Conservation (phyloP, 2,888 invertebrate species). For the Dinocampus coccinellae region DNA sequence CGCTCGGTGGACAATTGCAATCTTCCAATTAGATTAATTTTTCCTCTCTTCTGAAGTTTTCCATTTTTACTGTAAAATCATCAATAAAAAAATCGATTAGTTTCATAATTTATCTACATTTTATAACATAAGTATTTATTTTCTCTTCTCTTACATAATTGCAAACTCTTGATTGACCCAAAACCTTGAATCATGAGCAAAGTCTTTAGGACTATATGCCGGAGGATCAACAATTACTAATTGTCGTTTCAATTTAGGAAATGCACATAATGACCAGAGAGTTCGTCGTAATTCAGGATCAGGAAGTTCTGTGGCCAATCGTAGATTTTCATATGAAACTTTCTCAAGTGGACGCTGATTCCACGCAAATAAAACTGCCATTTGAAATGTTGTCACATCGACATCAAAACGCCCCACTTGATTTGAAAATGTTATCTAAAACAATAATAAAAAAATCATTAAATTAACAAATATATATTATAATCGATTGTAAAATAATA, state of each 20-base stretch:
- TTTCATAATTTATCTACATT: slow-evolving; percentile 1
- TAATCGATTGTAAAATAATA: not conserved
- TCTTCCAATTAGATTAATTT: slow-evolving; percentile 95
- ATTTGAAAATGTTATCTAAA: slow-evolving; percentile 91
- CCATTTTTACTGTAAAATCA: slow-evolving; percentile 84
- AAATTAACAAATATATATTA: not conserved
- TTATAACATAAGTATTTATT: not conserved
- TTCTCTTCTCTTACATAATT: slow-evolving; percentile 72
- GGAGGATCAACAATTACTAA: slow-evolving; percentile 85
- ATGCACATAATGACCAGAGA: slow-evolving; percentile 94
- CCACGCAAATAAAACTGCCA: slow-evolving; percentile 99
- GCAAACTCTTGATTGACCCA: slow-evolving; percentile 99
- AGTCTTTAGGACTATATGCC: slow-evolving; percentile 92
- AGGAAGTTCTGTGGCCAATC: slow-evolving; percentile 96
- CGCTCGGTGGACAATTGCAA: slow-evolving; percentile 95
- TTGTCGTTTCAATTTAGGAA: slow-evolving; percentile 96
- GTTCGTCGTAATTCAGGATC: slow-evolving; percentile 95
- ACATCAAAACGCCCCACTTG: slow-evolving; percentile 94
- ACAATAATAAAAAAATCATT: slow-evolving; percentile 30
- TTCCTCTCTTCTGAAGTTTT: slow-evolving; percentile 93
- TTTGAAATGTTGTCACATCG: slow-evolving; percentile 99
- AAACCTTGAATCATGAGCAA: slow-evolving; percentile 91
- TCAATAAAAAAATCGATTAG: slow-evolving; percentile 5
- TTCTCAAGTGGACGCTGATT: slow-evolving; percentile 94
- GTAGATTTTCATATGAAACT: slow-evolving; percentile 96